phyloP scores from a whole-genome alignment of 1,140 invertebrate species.

The Drosophila littoralis region DNA sequence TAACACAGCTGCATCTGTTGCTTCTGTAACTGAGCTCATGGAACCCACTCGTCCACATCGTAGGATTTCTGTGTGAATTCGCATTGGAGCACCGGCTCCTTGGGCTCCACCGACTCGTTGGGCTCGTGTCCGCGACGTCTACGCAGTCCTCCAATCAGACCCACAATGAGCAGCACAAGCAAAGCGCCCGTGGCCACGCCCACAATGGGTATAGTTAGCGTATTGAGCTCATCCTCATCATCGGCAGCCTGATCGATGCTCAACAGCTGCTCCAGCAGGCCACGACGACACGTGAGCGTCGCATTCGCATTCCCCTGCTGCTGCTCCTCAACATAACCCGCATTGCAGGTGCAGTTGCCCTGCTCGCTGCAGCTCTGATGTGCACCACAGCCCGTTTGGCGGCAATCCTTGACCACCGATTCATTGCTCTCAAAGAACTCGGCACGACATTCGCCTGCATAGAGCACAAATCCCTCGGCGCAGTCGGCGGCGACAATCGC shows the following conservation, averaged over 20 bases:
- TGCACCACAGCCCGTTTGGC: constrained; percentile 44
- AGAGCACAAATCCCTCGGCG: constrained; percentile 46
- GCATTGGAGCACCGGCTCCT: constrained; percentile 53
- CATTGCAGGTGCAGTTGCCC: constrained; percentile 48
- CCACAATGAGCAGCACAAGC: constrained; percentile 52
- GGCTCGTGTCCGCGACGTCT: constrained; percentile 4
- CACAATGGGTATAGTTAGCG: constrained; percentile 63
- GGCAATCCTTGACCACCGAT: constrained; percentile 26
- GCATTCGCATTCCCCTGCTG: background rate
- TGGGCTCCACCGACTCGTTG: constrained; percentile 17
- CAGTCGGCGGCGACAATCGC: constrained; percentile 34
- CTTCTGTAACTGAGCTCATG: constrained; percentile 13
- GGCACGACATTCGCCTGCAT: constrained; percentile 61
- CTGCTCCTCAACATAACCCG: constrained; percentile 46
- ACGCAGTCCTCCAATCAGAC: constrained; percentile 26
- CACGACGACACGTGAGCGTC: constrained; percentile 44
- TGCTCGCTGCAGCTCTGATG: constrained; percentile 50
- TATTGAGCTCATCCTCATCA: constrained; percentile 58
- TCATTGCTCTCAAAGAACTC: constrained; percentile 69
- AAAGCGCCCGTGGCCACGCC: constrained; percentile 54
- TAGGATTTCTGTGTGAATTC: constrained; percentile 63
- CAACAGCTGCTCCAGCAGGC: constrained; percentile 48
- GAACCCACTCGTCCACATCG: constrained; percentile 68
- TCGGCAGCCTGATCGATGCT: constrained; percentile 60
- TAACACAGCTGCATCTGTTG: background rate